Percentiles rank a stretch among this genome's conserved stretches.
Evolutionary conservation across 2,797 vertebrate species (phyloP).

Genomic region (Percopsis omiscomaycus): DNA sequence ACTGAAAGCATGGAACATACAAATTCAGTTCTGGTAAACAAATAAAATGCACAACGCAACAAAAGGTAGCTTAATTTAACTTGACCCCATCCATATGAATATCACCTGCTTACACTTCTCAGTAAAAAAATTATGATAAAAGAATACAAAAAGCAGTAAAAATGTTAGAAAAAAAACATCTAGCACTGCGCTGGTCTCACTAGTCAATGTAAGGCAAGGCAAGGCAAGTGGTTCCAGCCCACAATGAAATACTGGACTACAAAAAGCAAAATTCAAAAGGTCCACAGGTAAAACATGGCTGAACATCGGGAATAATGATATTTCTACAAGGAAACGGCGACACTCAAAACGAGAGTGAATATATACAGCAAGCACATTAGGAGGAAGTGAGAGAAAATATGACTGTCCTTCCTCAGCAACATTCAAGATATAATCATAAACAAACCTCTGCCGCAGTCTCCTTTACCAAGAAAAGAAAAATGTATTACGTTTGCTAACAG

Average conservation of each 20-base stretch:
- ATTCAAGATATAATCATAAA: constrained; percentile 44
- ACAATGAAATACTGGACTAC: constrained; percentile 74
- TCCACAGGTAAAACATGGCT: constrained; percentile 55
- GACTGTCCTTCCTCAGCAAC: constrained; percentile 33
- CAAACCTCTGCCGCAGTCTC: constrained; percentile 39
- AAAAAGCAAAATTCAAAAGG: constrained; percentile 51
- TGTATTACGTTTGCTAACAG: constrained; percentile 27
- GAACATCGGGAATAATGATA: constrained; percentile 40
- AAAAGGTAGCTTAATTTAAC: constrained; percentile 53
- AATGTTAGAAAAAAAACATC: constrained; percentile 70
- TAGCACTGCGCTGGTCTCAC: constrained; percentile 47
- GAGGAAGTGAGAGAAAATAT: constrained; percentile 26
- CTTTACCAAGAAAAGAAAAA: constrained; percentile 37
- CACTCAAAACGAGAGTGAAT: constrained; percentile 48
- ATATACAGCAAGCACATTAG: constrained; percentile 15
- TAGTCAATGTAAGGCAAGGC: constrained; percentile 49
- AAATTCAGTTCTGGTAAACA: constrained; percentile 30
- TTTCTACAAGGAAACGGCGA: constrained; percentile 48
- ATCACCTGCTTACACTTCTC: constrained; percentile 44
- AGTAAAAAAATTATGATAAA: constrained; percentile 67
- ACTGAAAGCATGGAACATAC: constrained; percentile 43
- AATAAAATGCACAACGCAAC: constrained; percentile 29
- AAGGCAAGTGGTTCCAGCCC: constrained; percentile 73
- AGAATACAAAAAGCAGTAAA: constrained; percentile 73
- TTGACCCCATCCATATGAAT: constrained; percentile 40